Base-by-base conservation (phyloP, 2,888 invertebrate species). In the Flabesymbios commensalis region DNA sequence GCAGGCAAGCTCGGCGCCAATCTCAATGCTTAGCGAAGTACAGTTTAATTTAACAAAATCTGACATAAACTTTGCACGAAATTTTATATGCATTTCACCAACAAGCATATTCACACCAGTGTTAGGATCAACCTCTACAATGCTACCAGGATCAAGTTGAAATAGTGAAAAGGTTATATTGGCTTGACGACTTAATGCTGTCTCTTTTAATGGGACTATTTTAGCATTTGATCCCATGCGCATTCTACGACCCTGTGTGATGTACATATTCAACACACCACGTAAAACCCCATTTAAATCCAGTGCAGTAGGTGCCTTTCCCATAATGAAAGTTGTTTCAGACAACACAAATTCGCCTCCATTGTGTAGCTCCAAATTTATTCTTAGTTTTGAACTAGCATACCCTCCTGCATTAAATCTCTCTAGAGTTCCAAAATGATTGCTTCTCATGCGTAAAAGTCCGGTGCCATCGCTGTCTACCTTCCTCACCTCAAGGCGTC, bases 281-380 rank as follows among this genome's bases (percentile, higher is more conserved):
- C 67, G 59, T 57, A 75, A 19, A 3, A 67, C 61, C 1, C 75
- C 75, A 54, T 75, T 67, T 17, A 75, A 56, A 55, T 75, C 73
- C n/a, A 75, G 54, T 1, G 75, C 74, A 28, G 65, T 65, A 2
- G 64, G 47, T 5, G 69, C 73, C 36, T 70, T 67, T 1, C 75
- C 75, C 36, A 75, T 62, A 22, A 75, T 68, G 7, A 68, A 67
- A 2, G 72, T 70, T 5, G 73, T 73, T 57, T 75, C 74, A 0
- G 75, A 74, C 52, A 75, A 51, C 17, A 75, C 65, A 54, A 74
- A 74, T 57, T 74, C 70, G 22, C 75, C 75, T n/a, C 74, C 74
- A 55, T 72, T 56, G 57, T 74, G 72, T 1, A 75, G 69, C 33
- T 74, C 74, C 26, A 75, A 63, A 49, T 75, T 75, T 24, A 75